Percentiles rank a stretch among this genome's conserved stretches.
Evolutionary conservation across 1,140 invertebrate species (phyloP).

Genomic region (Spodoptera frugiperda): DNA sequence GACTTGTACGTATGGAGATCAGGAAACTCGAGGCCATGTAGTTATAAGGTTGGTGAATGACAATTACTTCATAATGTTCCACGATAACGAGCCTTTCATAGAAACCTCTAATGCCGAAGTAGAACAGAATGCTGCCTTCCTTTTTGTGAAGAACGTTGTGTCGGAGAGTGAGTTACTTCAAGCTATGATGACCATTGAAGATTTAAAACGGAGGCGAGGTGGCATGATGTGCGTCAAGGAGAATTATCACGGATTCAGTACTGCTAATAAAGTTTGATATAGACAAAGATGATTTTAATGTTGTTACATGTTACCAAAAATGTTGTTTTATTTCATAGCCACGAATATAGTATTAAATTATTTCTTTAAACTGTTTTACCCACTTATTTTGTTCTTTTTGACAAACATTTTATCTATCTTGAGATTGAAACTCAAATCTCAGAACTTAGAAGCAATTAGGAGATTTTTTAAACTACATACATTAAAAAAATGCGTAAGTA

Average conservation of each 20-base stretch:
- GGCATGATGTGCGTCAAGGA: not conserved
- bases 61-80: not conserved
- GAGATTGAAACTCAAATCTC: too few species aligned
- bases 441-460: too few species aligned
- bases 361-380: too few species aligned
- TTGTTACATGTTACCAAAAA: too few species aligned
- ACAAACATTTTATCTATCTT: too few species aligned
- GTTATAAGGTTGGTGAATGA: not conserved
- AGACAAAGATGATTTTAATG: too few species aligned
- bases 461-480: too few species aligned
- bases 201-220: not conserved
- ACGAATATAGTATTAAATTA: too few species aligned
- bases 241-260: not conserved
- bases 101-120: not conserved
- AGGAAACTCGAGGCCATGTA: not conserved
- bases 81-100: not conserved
- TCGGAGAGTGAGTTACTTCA: not conserved
- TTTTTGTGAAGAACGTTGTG: not conserved
- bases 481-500: too few species aligned
- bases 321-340: too few species aligned
- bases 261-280: not conserved
- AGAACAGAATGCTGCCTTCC: not conserved
- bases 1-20: not conserved
- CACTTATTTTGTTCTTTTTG: too few species aligned
- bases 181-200: constrained; percentile 3